Evolutionary conservation across 1,140 invertebrate species (phyloP).

Genomic region (Adoxophyes honmai): DNA sequence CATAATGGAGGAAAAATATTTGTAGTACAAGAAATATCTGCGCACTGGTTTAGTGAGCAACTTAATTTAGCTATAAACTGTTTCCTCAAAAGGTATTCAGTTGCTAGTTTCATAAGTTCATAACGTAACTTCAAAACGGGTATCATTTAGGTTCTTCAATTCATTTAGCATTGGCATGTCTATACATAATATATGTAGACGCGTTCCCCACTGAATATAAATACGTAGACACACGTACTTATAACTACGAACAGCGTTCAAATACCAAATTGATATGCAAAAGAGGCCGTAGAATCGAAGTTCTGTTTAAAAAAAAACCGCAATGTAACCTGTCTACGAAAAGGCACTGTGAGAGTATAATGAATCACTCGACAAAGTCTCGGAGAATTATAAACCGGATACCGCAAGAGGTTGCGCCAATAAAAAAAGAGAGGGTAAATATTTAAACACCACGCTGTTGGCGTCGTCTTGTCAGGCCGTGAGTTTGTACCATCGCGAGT

Average conservation of each 20-base stretch:
- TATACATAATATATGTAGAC: neutral
- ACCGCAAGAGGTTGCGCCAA: conserved; percentile 1
- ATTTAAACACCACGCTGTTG: conserved; percentile 12
- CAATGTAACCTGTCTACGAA: conserved; percentile 25
- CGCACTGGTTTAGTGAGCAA: no score
- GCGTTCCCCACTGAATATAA: neutral
- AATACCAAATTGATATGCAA: conserved; percentile 17
- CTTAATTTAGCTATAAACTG: neutral
- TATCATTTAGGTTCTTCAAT: neutral
- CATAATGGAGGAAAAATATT: no score
- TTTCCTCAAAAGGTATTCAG: neutral
- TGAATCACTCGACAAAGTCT: conserved; percentile 43
- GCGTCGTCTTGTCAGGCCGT: neutral
- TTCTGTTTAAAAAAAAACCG: conserved; percentile 38
- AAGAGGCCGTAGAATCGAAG: conserved; percentile 22
- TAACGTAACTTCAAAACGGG: neutral
- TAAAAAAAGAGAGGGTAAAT: conserved; percentile 15
- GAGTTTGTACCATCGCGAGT: no score
- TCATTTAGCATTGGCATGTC: neutral
- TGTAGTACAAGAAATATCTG: no score
- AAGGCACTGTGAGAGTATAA: conserved; percentile 35
- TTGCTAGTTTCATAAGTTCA: neutral
- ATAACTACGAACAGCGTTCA: conserved; percentile 6
- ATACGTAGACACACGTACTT: neutral
- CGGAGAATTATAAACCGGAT: conserved; percentile 23